Evolutionary conservation across 2,888 invertebrate genomes (phyloP).

Genomic region (Syrphus vitripennis): DNA sequence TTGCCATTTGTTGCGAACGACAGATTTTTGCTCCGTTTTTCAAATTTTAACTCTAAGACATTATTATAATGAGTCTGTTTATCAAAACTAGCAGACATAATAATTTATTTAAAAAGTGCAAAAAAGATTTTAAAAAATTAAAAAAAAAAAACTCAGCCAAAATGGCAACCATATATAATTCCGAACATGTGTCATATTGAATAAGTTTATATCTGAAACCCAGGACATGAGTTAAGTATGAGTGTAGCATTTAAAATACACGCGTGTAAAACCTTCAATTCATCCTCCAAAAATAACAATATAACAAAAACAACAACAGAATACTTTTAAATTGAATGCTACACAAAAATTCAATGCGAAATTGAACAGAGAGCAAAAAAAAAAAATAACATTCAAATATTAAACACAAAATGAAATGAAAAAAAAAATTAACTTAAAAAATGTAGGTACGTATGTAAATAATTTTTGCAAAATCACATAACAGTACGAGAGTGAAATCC

Average conservation of each 20-base stretch:
- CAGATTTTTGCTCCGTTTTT: too few species aligned
- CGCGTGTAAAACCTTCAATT: conserved; percentile 38
- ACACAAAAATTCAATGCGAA: not conserved
- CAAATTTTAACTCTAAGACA: too few species aligned
- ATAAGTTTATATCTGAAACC: conserved; percentile 1
- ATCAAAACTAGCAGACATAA: too few species aligned
- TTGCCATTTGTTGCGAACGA: too few species aligned
- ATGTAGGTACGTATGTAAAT: too few species aligned
- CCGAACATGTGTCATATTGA: not conserved
- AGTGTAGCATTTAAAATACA: not conserved
- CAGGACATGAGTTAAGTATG: not conserved
- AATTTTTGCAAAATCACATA: conserved; percentile 46
- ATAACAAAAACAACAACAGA: not conserved
- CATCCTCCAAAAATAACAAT: not conserved
- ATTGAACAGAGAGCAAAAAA: not conserved
- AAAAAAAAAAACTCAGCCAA: too few species aligned
- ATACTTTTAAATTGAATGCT: conserved; percentile 32
- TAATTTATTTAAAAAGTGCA: too few species aligned
- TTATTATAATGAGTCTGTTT: too few species aligned
- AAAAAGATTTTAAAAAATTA: too few species aligned
- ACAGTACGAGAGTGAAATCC: conserved; percentile 32
- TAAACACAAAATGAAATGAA: not conserved
- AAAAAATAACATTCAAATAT: conserved; percentile 9
- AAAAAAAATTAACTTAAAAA: conserved; percentile 12
- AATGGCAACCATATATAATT: not conserved